These are phyloP conservation scores for Megalopta genalis DNA, from an alignment of 1,140 invertebrate genomes.

Conservation along the genomic window DNA sequence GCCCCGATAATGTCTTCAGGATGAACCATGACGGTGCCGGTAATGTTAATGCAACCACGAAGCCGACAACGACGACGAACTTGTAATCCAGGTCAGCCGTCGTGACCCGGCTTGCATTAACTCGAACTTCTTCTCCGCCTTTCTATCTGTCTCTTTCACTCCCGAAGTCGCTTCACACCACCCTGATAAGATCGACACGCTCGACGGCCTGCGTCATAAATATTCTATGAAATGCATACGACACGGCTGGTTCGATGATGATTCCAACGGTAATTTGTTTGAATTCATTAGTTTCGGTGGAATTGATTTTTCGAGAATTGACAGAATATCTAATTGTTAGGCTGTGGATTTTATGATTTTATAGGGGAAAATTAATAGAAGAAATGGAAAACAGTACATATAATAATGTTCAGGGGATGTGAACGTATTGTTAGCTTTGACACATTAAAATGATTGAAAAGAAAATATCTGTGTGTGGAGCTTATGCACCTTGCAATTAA, in stretches of 20 bases:
- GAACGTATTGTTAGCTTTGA: too few relatives aligned
- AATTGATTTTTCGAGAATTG: not conserved
- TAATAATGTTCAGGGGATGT: too few relatives aligned
- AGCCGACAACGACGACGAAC: slow-evolving; percentile 35
- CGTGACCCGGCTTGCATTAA: slow-evolving; percentile 42
- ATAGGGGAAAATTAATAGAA: too few relatives aligned
- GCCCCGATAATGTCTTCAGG: slow-evolving; percentile 43
- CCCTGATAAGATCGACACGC: slow-evolving; percentile 37
- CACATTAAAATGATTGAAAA: too few relatives aligned
- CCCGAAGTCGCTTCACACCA: slow-evolving; percentile 30
- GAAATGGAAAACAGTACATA: too few relatives aligned
- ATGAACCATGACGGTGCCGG: slow-evolving; percentile 25
- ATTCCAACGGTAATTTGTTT: not conserved
- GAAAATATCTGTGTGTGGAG: too few relatives aligned
- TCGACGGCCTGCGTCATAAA: slow-evolving; percentile 23
- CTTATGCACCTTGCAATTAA: too few relatives aligned
- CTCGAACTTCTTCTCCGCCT: not conserved
- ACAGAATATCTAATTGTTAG: too few relatives aligned
- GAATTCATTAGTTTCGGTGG: not conserved
- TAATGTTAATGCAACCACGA: slow-evolving; percentile 43
- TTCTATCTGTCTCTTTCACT: slow-evolving; percentile 7
- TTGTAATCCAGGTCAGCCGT: slow-evolving; percentile 39
- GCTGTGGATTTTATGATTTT: too few relatives aligned
- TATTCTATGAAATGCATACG: slow-evolving; percentile 26
- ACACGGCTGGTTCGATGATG: too few relatives aligned